Base-by-base conservation (phyloP, 2,797 vertebrate genomes). In the Chelon labrosus region DNA sequence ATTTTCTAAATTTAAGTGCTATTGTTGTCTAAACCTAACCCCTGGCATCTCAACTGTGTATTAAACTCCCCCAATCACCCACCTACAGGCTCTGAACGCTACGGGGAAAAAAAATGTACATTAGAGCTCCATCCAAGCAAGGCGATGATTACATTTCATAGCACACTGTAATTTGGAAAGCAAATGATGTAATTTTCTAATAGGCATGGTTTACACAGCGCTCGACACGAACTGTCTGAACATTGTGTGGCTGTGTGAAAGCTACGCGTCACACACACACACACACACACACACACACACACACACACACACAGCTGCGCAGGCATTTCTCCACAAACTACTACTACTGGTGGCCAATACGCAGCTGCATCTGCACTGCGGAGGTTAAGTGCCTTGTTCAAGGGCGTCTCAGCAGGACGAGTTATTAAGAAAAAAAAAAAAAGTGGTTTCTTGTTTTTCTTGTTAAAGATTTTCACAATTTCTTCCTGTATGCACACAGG, bases 351-450 rank as follows among this genome's bases (percentile, higher is more conserved):
- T 70, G 80, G 42, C 46, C 59, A 70, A 38, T 37, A 4, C 77
- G 66, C 69, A 80, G 65, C 63, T 61, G 51, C 31, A 31, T 73
- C 49, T 75, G 54, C n/a, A 5, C 70, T 56, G 68, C 46, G 10
- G 51, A 65, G 75, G 77, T 78, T 70, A 78, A 83, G 81, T 84
- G 79, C 83, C 81, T 88, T 83, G 64, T 37, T 84, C 52, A 57
- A 76, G 46, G 78, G 67, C 59, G 80, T 61, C 68, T 65, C 47
- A 67, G 70, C 41, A 61, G 35, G 63, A 58, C 31, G 2, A 1
- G 13, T n/a, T 50, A 37, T 54, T 4, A 46, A 64, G 14, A 52
- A 22, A 38, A 53, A 66, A 27, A 27, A 7, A 8, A 39, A 41
- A 35, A 27, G 5, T 44, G 14, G 8, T 46, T 41, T 44, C 9